A percentile compares a stretch with the other conserved stretches of the same genome.
Conservation (phyloP, 2,797 vertebrate species). For the Poliocrania exsul region DNA sequence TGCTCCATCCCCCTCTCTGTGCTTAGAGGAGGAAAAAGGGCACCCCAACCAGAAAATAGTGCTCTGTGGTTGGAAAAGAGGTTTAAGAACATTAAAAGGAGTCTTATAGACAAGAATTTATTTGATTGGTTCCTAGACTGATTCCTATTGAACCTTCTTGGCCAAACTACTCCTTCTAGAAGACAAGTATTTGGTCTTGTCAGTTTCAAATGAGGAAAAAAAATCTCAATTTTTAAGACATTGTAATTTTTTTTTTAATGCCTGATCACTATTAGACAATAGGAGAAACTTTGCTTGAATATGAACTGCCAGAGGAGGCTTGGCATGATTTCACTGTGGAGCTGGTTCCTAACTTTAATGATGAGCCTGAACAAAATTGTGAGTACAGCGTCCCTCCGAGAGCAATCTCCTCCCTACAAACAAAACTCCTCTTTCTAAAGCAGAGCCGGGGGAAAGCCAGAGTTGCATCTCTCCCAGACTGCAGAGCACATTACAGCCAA, state of each 20-base stretch:
- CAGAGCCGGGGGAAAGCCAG: accelerated
- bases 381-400: neutral
- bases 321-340: neutral
- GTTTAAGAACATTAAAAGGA: neutral
- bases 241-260: neutral
- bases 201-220: neutral
- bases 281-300: neutral
- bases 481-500: neutral
- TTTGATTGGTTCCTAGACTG: neutral
- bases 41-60: neutral
- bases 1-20: neutral
- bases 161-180: neutral
- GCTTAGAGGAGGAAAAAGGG: neutral
- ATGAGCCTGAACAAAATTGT: neutral
- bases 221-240: neutral
- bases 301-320: neutral
- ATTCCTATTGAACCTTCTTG: neutral
- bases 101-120: neutral
- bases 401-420: neutral
- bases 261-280: neutral
- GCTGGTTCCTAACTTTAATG: slow-evolving; percentile 18
- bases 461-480: neutral
- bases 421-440: neutral
- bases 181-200: neutral
- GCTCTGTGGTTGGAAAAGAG: neutral